Evolutionary conservation across 1,140 invertebrate species (phyloP).

Genomic region (Bombus sibiricus): DNA sequence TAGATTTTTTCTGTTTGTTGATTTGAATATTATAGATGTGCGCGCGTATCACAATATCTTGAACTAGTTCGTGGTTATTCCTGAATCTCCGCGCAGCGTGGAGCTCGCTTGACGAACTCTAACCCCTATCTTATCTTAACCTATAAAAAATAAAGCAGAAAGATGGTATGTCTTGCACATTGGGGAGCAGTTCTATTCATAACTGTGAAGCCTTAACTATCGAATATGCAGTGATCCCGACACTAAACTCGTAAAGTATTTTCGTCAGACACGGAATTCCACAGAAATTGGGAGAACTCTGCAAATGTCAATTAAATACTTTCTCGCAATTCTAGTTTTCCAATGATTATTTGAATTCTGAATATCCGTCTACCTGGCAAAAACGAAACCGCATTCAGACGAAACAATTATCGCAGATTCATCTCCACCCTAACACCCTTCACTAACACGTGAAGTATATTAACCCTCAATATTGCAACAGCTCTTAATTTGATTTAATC

Average conservation of each 20-base stretch:
- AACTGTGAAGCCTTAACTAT: conserved; percentile 26
- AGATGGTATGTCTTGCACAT: conserved; percentile 53
- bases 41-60: conserved; percentile 23
- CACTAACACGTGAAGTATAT: conserved; percentile 22
- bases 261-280: no score
- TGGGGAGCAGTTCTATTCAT: conserved; percentile 43
- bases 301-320: conserved; percentile 34
- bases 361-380: background rate
- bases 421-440: no score
- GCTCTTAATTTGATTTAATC: conserved; percentile 33
- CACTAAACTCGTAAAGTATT: background rate
- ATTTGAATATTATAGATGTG: conserved; percentile 28
- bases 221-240: conserved; percentile 33
- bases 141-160: conserved; percentile 56
- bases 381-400: background rate
- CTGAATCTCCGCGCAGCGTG: conserved; percentile 55
- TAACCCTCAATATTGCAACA: background rate
- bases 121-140: conserved; percentile 59
- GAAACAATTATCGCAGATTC: background rate
- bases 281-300: background rate
- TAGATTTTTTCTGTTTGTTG: background rate
- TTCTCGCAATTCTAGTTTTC: background rate
- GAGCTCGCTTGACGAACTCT: conserved; percentile 43
- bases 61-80: conserved; percentile 25
- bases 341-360: background rate